Conservation (phyloP, 2,113 vertebrate genomes). For the Mugil cephalus region DNA sequence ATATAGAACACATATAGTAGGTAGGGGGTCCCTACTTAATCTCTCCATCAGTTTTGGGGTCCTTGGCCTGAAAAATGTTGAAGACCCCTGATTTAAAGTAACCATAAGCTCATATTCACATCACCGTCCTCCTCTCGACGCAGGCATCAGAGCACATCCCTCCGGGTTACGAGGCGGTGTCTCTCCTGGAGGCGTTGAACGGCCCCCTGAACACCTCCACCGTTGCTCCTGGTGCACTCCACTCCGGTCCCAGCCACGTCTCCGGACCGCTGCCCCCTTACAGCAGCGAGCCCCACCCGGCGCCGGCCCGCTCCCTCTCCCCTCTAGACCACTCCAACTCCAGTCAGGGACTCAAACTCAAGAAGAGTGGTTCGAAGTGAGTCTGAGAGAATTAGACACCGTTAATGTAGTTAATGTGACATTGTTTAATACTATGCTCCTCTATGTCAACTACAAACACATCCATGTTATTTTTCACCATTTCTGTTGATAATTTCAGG, state of each 20-base stretch:
- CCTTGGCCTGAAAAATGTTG: too few relatives aligned
- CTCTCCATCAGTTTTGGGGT: too few relatives aligned
- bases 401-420: too few relatives aligned
- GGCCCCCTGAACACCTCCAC: constrained; percentile 92
- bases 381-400: constrained; percentile 59
- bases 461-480: constrained; percentile 14
- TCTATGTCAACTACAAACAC: not conserved
- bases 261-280: constrained; percentile 87
- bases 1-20: too few relatives aligned
- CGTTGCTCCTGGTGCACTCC: constrained; percentile 83
- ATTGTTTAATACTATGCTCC: not conserved
- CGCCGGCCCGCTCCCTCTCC: constrained; percentile 84
- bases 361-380: constrained; percentile 94
- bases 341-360: constrained; percentile 89
- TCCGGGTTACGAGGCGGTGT: constrained; percentile 94
- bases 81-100: not conserved
- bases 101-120: not conserved
- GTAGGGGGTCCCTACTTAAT: too few relatives aligned
- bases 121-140: not conserved
- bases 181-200: constrained; percentile 95
- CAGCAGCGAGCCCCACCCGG: constrained; percentile 86
- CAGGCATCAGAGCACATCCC: constrained; percentile 96
- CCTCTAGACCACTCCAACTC: constrained; percentile 89
- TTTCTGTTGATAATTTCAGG: constrained; percentile 74
- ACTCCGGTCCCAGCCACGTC: constrained; percentile 84